Evolutionary conservation across 2,797 vertebrate genomes (phyloP).

Genomic region (Trematomus bernacchii): DNA sequence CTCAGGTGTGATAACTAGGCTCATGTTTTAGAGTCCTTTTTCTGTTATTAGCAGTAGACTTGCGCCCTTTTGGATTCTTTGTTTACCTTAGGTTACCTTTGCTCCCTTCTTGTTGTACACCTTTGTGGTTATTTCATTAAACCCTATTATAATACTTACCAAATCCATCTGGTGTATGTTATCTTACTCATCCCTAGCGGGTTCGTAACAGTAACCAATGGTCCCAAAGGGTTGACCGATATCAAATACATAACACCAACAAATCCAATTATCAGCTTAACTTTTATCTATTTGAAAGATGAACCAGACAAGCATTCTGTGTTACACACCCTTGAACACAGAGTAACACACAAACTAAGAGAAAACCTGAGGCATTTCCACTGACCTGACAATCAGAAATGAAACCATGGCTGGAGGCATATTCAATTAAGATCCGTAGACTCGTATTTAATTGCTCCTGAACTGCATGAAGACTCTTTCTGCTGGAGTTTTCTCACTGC

Average conservation of each 20-base stretch:
- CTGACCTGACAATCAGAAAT: slow-evolving; percentile 15
- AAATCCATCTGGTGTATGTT: no score
- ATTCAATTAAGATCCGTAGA: slow-evolving; percentile 32
- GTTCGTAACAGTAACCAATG: no score
- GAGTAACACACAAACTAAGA: neutral
- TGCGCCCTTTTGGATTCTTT: no score
- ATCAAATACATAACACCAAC: neutral
- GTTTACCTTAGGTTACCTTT: no score
- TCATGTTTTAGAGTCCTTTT: no score
- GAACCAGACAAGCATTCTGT: neutral
- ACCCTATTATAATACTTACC: no score
- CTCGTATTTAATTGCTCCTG: slow-evolving; percentile 20
- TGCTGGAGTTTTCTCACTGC: neutral
- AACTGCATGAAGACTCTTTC: neutral
- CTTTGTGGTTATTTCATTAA: no score
- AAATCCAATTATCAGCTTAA: neutral
- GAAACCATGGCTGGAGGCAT: neutral
- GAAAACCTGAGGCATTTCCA: neutral
- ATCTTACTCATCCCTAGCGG: no score
- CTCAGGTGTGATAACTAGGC: no score
- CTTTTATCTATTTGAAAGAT: neutral
- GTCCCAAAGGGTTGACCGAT: neutral
- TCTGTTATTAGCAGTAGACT: no score
- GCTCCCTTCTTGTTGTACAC: no score
- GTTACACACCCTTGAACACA: neutral